These are phyloP conservation scores for Acipenser transmontanus DNA, from an alignment of 2,797 vertebrate species.

Conservation along the genomic window DNA sequence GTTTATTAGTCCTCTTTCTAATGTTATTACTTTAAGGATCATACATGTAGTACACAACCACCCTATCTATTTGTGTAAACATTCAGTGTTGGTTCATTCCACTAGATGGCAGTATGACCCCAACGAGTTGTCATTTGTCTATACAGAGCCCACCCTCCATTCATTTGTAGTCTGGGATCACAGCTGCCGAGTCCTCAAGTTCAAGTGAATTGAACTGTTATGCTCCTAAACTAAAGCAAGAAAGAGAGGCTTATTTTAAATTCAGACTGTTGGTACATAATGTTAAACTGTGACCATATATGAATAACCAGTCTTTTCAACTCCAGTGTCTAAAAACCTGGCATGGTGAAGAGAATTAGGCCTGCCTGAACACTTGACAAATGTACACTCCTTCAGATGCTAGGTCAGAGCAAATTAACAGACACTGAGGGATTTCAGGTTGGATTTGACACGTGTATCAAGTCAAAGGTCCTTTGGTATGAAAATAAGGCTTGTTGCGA, in stretches of 20 bases:
- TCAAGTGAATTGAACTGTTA: constrained; percentile 16
- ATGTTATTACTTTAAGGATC: not conserved
- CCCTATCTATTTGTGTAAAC: not conserved
- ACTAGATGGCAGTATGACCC: constrained; percentile 62
- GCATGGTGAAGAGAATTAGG: too few relatives aligned
- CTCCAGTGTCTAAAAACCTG: too few relatives aligned
- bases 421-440: too few relatives aligned
- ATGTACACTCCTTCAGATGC: too few relatives aligned
- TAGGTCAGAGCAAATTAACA: too few relatives aligned
- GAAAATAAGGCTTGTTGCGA: too few relatives aligned
- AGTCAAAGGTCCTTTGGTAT: too few relatives aligned
- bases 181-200: constrained; percentile 9
- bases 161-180: not conserved
- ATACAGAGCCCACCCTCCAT: constrained; percentile 4
- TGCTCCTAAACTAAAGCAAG: constrained; percentile 5
- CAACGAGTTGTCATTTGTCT: constrained; percentile 17
- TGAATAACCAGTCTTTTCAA: constrained; percentile 7
- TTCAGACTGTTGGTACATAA: not conserved
- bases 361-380: too few relatives aligned
- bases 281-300: constrained; percentile 2
- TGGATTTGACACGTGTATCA: too few relatives aligned
- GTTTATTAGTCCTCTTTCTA: not conserved
- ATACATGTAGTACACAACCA: not conserved
- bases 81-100: constrained; percentile 19
- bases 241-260: constrained; percentile 5